Conservation (phyloP, 2,888 invertebrate genomes). For the Glyphotaelius pellucidus region DNA sequence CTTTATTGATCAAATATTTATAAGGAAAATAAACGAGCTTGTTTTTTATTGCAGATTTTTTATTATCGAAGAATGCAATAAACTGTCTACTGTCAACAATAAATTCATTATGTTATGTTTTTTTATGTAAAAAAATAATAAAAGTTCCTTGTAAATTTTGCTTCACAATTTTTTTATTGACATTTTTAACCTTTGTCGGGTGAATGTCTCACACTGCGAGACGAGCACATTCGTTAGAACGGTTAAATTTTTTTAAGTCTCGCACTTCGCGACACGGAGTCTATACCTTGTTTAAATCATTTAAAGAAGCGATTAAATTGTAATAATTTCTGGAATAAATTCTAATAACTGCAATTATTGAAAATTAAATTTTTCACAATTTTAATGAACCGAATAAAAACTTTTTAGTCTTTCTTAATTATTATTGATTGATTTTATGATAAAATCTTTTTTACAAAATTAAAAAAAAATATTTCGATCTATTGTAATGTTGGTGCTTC, state of each 20-base stretch:
- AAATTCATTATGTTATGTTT: not conserved
- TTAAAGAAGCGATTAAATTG: no score
- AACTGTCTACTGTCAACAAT: not conserved
- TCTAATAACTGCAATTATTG: no score
- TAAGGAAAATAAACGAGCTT: not conserved
- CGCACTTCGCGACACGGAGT: not conserved
- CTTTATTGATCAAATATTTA: not conserved
- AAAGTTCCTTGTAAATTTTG: not conserved
- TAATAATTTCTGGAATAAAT: no score
- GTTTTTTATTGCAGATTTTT: not conserved
- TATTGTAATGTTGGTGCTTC: conserved; percentile 56
- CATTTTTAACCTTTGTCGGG: not conserved
- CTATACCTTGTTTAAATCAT: not conserved
- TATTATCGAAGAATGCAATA: not conserved
- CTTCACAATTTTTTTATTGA: not conserved
- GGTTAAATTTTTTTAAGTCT: not conserved
- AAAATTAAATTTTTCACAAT: no score
- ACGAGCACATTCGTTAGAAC: not conserved
- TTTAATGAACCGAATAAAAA: not conserved
- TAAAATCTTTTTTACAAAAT: not conserved
- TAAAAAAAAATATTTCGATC: conserved; percentile 12
- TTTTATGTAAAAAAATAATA: not conserved
- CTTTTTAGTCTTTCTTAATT: not conserved
- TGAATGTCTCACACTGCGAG: not conserved
- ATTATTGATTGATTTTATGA: not conserved